phyloP scores from a whole-genome alignment of 1,140 invertebrate genomes.

The Andricus grossulariae region DNA sequence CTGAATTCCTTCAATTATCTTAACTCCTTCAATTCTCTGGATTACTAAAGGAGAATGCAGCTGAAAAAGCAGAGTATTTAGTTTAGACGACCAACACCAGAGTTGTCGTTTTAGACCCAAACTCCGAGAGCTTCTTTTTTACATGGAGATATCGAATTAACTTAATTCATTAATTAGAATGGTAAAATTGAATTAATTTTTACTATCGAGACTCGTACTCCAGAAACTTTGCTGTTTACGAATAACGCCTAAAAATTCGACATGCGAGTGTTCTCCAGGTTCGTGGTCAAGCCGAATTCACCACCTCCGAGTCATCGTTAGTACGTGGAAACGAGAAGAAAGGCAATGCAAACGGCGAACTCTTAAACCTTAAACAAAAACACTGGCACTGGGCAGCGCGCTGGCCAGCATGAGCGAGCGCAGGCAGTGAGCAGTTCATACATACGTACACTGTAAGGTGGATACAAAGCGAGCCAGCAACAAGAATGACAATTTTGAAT shows the following conservation, averaged over 20 bases:
- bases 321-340: slow-evolving; percentile 24
- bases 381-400: slow-evolving; percentile 69
- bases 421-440: slow-evolving; percentile 74
- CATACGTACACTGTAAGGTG: slow-evolving; percentile 64
- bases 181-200: neutral
- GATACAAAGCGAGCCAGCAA: slow-evolving; percentile 60
- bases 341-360: slow-evolving; percentile 35
- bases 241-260: neutral
- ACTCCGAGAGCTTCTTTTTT: no score
- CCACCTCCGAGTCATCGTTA: neutral
- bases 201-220: no score
- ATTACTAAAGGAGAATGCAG: no score
- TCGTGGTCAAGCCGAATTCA: slow-evolving; percentile 23
- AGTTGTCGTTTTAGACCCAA: no score
- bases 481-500: slow-evolving; percentile 40
- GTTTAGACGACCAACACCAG: no score
- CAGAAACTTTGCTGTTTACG: no score
- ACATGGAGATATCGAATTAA: no score
- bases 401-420: slow-evolving; percentile 66
- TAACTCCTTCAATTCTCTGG: no score
- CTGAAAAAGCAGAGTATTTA: no score
- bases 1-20: no score
- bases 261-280: slow-evolving; percentile 63
- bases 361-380: slow-evolving; percentile 62
- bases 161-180: no score